Conservation (phyloP, 1,140 invertebrate genomes). For the Drosophila ananassae region DNA sequence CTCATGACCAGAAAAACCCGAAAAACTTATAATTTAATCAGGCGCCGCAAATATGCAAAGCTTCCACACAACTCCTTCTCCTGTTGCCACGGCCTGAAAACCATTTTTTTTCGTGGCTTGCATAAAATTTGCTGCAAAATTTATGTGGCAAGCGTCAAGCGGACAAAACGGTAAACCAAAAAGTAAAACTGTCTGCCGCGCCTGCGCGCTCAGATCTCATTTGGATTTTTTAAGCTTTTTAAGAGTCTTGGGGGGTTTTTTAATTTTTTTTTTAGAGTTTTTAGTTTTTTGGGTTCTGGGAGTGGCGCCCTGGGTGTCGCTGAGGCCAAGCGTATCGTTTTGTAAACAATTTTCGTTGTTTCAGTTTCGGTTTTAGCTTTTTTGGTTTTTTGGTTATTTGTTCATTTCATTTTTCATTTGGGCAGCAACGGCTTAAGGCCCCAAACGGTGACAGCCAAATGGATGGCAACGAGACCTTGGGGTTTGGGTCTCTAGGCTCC, state of each 20-base stretch:
- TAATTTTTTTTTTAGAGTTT: no score
- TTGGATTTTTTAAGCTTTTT: slow-evolving; percentile 12
- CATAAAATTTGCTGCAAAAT: slow-evolving; percentile 57
- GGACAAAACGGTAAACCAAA: slow-evolving; percentile 57
- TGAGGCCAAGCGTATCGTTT: slow-evolving; percentile 63
- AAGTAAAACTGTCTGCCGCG: slow-evolving; percentile 61
- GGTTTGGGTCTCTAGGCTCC: slow-evolving; percentile 33
- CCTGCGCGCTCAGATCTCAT: slow-evolving; percentile 48
- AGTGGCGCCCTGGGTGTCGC: slow-evolving; percentile 56
- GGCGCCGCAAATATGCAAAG: slow-evolving; percentile 41
- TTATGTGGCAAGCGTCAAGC: slow-evolving; percentile 69
- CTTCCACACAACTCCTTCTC: slow-evolving; percentile 4
- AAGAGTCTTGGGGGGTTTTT: slow-evolving; percentile 9
- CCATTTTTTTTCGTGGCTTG: slow-evolving; percentile 25
- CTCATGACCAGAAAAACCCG: slow-evolving; percentile 1
- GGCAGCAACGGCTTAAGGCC: slow-evolving; percentile 34
- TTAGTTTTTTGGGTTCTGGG: slow-evolving; percentile 39
- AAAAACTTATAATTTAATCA: slow-evolving; percentile 61
- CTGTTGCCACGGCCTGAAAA: slow-evolving; percentile 4
- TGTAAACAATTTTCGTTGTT: slow-evolving; percentile 54
- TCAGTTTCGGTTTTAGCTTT: slow-evolving; percentile 6
- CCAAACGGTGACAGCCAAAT: slow-evolving; percentile 72
- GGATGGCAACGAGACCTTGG: slow-evolving; percentile 69
- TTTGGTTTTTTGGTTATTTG: not conserved
- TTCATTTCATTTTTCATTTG: slow-evolving; percentile 44